These are phyloP conservation scores for Ischnus inquisitorius DNA, from an alignment of 2,888 invertebrate genomes.

Conservation along the genomic window DNA sequence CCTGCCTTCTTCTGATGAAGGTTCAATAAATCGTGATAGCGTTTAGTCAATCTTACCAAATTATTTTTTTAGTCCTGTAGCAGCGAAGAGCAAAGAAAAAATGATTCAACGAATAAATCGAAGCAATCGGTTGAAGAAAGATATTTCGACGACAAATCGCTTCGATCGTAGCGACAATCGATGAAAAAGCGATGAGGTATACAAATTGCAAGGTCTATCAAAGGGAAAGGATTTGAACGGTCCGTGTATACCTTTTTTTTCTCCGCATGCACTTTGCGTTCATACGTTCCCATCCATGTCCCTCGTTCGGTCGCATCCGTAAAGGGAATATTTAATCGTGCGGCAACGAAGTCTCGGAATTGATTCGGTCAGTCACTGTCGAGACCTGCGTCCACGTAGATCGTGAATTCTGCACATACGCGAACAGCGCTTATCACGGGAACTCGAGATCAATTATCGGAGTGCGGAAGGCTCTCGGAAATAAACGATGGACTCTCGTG, in stretches of 20 bases:
- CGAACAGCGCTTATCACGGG: not conserved
- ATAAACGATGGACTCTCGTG: conserved; percentile 69
- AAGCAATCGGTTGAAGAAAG: too few relatives aligned
- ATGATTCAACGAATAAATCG: not conserved
- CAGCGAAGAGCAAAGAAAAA: not conserved
- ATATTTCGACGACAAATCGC: too few relatives aligned
- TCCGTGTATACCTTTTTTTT: too few relatives aligned
- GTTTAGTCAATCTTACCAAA: too few relatives aligned
- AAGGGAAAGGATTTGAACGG: too few relatives aligned
- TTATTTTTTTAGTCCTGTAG: too few relatives aligned
- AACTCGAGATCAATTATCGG: not conserved
- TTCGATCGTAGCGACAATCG: too few relatives aligned
- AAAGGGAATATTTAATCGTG: not conserved
- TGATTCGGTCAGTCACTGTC: conserved; percentile 8
- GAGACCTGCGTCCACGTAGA: not conserved
- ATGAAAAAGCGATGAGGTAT: too few relatives aligned
- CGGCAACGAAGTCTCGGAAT: not conserved
- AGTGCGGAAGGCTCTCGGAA: not conserved
- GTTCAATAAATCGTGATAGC: conserved; percentile 8
- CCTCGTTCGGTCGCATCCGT: not conserved
- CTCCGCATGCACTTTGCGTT: too few relatives aligned
- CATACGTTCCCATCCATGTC: too few relatives aligned
- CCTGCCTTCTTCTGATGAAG: conserved; percentile 66
- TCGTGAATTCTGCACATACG: not conserved
- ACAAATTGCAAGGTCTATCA: too few relatives aligned